phyloP scores from a whole-genome alignment of 2,113 vertebrate genomes.

The Rhynchomys soricoides region DNA sequence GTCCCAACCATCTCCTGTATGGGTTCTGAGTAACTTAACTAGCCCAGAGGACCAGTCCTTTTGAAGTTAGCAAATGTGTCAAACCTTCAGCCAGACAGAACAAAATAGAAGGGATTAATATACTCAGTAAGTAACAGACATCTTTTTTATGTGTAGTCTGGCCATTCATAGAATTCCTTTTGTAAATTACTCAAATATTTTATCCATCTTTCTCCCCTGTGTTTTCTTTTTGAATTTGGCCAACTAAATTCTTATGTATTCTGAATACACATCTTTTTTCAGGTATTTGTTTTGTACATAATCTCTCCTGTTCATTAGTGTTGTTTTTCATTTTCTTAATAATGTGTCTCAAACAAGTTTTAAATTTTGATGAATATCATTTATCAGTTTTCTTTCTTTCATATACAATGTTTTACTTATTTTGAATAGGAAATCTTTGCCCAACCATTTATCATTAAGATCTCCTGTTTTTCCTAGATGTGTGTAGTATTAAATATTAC shows the following conservation, averaged over 20 bases:
- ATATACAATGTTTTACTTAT: neutral
- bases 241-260: conserved; percentile 1
- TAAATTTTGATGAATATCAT: neutral
- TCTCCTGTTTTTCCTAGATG: neutral
- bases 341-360: conserved; percentile 12
- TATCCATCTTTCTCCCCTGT: neutral
- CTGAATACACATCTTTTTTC: neutral
- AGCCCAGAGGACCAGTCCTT: neutral
- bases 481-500: conserved; percentile 8
- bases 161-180: neutral
- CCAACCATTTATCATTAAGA: neutral
- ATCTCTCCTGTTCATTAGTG: neutral
- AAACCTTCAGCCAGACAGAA: neutral
- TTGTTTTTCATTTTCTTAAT: conserved; percentile 20
- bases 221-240: neutral
- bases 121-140: neutral
- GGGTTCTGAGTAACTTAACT: neutral
- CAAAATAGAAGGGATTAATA: neutral
- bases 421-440: conserved; percentile 36
- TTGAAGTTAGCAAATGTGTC: neutral
- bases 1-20: neutral
- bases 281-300: neutral
- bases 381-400: neutral
- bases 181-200: neutral
- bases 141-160: neutral